Conservation (phyloP, 2,113 vertebrate genomes). For the Chroicocephalus ridibundus region DNA sequence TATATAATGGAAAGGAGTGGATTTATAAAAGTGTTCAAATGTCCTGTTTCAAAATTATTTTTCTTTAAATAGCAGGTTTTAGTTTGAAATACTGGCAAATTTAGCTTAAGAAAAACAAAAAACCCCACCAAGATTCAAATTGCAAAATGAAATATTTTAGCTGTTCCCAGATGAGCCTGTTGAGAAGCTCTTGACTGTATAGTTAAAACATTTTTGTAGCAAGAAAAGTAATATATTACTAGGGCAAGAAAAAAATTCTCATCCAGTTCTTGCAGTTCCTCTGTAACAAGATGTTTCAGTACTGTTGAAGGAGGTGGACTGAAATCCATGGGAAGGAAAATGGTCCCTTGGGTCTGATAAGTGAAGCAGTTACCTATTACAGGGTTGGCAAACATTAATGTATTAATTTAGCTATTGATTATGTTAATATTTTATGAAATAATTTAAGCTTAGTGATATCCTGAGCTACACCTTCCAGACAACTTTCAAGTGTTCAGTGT, state of each 20-base stretch:
- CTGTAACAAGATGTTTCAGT: neutral
- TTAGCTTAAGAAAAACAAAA: neutral
- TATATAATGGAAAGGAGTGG: neutral
- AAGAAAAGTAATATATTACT: neutral
- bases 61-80: neutral
- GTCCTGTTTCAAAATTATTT: neutral
- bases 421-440: neutral
- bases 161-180: neutral
- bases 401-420: neutral
- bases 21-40: neutral
- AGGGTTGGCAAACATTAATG: neutral
- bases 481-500: neutral
- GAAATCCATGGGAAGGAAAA: neutral
- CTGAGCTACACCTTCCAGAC: neutral
- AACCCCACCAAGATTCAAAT: neutral
- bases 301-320: neutral
- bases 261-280: neutral
- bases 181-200: neutral
- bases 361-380: neutral
- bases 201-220: neutral
- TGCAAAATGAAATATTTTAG: neutral
- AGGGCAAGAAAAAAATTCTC: neutral
- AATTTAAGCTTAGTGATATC: neutral
- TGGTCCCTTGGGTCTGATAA: neutral
- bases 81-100: neutral